Conservation (phyloP, 2,888 invertebrate species). For the Aleiodes testaceus region DNA sequence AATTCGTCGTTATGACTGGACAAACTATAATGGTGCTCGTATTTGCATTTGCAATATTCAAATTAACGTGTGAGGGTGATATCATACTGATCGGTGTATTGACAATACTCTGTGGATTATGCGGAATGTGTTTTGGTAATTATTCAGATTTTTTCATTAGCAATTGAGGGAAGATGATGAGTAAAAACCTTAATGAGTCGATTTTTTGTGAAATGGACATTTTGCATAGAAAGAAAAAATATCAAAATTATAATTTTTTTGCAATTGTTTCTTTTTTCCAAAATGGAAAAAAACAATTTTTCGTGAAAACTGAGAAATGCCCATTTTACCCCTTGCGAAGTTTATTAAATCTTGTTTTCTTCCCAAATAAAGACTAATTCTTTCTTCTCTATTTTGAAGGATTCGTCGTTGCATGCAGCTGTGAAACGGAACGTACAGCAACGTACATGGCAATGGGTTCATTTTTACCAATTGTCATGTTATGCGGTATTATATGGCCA, state of each 20-base stretch:
- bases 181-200: too few relatives aligned
- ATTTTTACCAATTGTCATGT: conserved; percentile 88
- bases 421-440: conserved; percentile 88
- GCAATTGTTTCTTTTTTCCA: too few relatives aligned
- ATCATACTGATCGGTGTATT: conserved; percentile 83
- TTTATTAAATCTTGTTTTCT: too few relatives aligned
- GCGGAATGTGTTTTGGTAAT: conserved; percentile 95
- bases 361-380: neutral
- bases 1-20: conserved; percentile 89
- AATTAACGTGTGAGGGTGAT: conserved; percentile 85
- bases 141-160: conserved; percentile 39
- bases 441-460: conserved; percentile 90
- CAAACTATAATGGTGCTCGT: conserved; percentile 87
- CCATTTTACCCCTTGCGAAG: too few relatives aligned
- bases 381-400: conserved; percentile 74
- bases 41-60: conserved; percentile 85
- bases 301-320: too few relatives aligned
- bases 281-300: too few relatives aligned
- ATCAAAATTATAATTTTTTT: too few relatives aligned
- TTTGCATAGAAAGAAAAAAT: too few relatives aligned
- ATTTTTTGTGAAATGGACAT: too few relatives aligned
- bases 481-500: conserved; percentile 96
- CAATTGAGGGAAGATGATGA: neutral
- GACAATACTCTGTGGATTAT: conserved; percentile 87
- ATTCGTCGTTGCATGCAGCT: conserved; percentile 86